phyloP scores from a whole-genome alignment of 2,113 vertebrate species.

The Catharus minimus region DNA sequence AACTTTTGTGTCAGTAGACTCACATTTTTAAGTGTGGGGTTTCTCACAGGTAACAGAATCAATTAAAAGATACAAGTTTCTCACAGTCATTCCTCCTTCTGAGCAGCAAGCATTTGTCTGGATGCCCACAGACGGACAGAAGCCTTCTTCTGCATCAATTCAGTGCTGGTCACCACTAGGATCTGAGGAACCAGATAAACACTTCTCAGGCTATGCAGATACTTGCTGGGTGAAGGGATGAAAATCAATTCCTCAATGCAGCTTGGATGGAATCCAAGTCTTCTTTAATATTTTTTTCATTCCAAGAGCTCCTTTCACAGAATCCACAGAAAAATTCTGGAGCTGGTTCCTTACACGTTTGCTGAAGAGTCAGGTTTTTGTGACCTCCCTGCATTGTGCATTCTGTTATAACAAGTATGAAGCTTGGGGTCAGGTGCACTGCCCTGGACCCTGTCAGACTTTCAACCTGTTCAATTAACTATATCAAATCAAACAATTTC shows the following conservation, averaged over 20 bases:
- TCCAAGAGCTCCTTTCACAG: not conserved
- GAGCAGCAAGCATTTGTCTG: not conserved
- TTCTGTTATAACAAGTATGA: not conserved
- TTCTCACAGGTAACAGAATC: not conserved
- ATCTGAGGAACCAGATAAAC: not conserved
- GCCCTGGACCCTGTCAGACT: not conserved
- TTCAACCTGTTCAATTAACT: not conserved
- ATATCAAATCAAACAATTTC: constrained; percentile 10
- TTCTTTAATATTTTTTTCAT: not conserved
- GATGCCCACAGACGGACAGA: not conserved
- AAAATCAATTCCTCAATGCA: not conserved
- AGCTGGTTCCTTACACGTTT: not conserved
- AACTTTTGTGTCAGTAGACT: not conserved
- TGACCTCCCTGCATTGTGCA: not conserved
- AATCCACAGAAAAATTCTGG: not conserved
- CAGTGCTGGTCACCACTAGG: not conserved
- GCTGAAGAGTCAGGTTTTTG: not conserved
- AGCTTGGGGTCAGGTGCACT: not conserved
- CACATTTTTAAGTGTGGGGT: not conserved
- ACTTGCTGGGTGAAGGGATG: not conserved
- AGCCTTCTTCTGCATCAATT: not conserved
- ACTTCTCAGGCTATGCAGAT: not conserved
- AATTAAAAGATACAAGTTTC: not conserved
- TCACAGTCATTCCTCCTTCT: not conserved
- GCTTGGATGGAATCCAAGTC: not conserved